Percentiles rank a stretch among this genome's conserved stretches.
Conservation (phyloP, 2,113 vertebrate genomes). For the Gambusia affinis region DNA sequence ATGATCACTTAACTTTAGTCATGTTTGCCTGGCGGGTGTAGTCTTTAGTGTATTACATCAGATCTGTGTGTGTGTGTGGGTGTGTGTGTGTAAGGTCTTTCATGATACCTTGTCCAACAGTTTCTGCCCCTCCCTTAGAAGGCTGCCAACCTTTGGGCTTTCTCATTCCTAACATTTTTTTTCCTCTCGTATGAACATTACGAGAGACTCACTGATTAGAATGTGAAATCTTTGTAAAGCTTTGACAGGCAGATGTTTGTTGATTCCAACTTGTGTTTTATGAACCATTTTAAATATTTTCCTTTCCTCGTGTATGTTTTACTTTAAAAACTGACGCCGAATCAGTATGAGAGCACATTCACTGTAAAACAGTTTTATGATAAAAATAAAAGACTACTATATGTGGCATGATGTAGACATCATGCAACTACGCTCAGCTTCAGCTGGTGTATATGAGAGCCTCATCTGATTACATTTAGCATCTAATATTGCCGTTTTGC, state of each 20-base stretch:
- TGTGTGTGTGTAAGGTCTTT: not conserved
- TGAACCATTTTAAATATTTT: not conserved
- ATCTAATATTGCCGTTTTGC: not conserved
- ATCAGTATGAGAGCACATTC: not conserved
- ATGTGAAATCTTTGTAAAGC: not conserved
- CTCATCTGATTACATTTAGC: no score
- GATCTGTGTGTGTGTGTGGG: not conserved
- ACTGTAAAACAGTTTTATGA: not conserved
- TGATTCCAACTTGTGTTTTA: no score
- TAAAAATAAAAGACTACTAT: no score
- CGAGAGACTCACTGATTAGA: not conserved
- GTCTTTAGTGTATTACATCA: not conserved
- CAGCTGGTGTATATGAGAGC: no score
- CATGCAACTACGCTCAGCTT: no score
- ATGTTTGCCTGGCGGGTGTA: not conserved
- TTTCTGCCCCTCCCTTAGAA: conserved; percentile 12
- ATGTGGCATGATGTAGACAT: no score
- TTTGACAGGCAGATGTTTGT: no score
- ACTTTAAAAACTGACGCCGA: no score
- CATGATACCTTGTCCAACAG: not conserved
- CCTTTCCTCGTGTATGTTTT: no score
- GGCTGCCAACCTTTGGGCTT: conserved; percentile 10
- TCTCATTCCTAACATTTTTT: not conserved
- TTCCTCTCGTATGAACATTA: not conserved
- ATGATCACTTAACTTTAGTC: not conserved